Base-by-base conservation (phyloP, 2,888 invertebrate genomes). In the Polia nebulosa region DNA sequence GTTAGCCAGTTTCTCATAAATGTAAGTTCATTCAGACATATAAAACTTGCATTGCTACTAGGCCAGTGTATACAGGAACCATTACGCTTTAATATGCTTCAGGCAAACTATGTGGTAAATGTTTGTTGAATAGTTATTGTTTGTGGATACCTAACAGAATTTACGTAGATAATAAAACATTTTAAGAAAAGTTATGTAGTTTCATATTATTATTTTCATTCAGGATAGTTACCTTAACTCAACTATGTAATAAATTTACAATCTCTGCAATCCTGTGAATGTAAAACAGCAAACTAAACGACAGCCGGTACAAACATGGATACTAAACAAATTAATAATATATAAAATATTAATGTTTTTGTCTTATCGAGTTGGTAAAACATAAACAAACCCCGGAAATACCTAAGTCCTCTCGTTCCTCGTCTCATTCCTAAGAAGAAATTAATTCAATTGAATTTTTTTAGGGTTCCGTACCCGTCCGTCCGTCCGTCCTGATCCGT, bases 51-150 rank as follows among this genome's bases (percentile, higher is more conserved):
- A n/a, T n/a, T n/a, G n/a, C n/a, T n/a, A n/a, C n/a, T n/a, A n/a
- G n/a, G 7, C 2, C 15, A 41, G 25, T 68, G 22, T 47, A 8
- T 34, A 49, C 56, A 68, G 58, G 47, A 59, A 64, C 58, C 58
- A 44, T 58, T 58, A 44, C 9, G 77, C 77, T 77, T 78, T 61
- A 8, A 29, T 74, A 47, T 74, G 77, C 79, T 77, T 78, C 36
- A 61, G 61, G 70, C 63, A 57, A 60, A 56, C 44, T 61, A 47
- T 70, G 58, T 78, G 44, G 47, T 73, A 60, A 44, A 25, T 73
- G 57, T 78, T 59, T 77, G 47, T 72, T 60, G 44, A 45, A 61
- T 56, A 61, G 60, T 64, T 13, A 49, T 9, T 78, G 34, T 61
- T 76, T 44, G 58, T 53, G 9, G 32, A 58, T 58, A 44, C 15